phyloP scores from a whole-genome alignment of 2,797 vertebrate species.

The Typhlichthys subterraneus region DNA sequence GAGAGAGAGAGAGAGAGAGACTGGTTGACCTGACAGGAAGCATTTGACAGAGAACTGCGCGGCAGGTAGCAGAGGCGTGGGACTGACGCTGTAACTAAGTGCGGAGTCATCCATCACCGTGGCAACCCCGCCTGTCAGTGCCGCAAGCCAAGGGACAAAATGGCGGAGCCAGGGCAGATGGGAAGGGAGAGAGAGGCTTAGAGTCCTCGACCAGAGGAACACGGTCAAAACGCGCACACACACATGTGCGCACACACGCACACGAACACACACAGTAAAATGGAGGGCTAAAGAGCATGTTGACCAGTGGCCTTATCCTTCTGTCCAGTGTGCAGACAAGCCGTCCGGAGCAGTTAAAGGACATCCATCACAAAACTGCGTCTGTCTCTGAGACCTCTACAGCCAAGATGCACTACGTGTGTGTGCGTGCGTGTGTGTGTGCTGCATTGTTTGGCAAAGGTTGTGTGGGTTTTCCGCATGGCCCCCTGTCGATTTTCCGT shows the following conservation, averaged over 20 bases:
- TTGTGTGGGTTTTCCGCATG: not conserved
- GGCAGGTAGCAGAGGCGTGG: slow-evolving; percentile 67
- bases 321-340: slow-evolving; percentile 57
- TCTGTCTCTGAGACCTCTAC: slow-evolving; percentile 37
- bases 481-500: slow-evolving; percentile 27
- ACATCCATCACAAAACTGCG: slow-evolving; percentile 71
- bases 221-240: slow-evolving; percentile 35
- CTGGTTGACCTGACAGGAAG: slow-evolving; percentile 66
- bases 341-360: slow-evolving; percentile 63
- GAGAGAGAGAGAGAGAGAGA: slow-evolving; percentile 8
- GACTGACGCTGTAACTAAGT: slow-evolving; percentile 69
- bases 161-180: slow-evolving; percentile 72
- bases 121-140: slow-evolving; percentile 70
- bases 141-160: slow-evolving; percentile 57
- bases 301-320: slow-evolving; percentile 59
- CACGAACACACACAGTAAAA: slow-evolving; percentile 31
- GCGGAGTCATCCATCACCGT: slow-evolving; percentile 76
- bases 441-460: not conserved
- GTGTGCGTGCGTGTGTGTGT: slow-evolving; percentile 5
- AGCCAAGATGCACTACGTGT: slow-evolving; percentile 20
- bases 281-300: slow-evolving; percentile 48
- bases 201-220: slow-evolving; percentile 53
- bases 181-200: slow-evolving; percentile 62
- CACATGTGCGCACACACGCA: slow-evolving; percentile 20
- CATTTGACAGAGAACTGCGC: slow-evolving; percentile 68